Evolutionary conservation across 2,797 vertebrate genomes (phyloP).

Genomic region (Halcyon chelicuti): DNA sequence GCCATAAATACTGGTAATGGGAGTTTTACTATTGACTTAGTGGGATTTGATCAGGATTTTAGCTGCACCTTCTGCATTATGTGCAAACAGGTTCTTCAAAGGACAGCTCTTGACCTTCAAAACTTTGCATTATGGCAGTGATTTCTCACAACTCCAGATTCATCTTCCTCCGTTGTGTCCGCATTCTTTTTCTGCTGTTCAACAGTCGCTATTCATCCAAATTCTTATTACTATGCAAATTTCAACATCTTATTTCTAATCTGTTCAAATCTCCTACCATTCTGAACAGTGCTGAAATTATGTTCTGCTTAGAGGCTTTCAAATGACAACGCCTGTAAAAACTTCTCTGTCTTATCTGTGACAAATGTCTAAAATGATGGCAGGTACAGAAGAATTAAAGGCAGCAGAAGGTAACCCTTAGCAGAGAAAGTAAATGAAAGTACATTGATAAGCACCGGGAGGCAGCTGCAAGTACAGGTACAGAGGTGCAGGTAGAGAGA

Average conservation of each 20-base stretch:
- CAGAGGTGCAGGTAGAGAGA: not conserved
- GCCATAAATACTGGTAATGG: not conserved
- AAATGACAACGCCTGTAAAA: constrained; percentile 21
- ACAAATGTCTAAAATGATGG: constrained; percentile 16
- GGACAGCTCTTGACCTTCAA: constrained; percentile 18
- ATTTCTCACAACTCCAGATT: constrained; percentile 22
- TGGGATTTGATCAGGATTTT: not conserved
- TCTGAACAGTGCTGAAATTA: constrained; percentile 39
- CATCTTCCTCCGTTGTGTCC: not conserved
- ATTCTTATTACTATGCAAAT: constrained; percentile 73
- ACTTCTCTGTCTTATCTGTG: constrained; percentile 10
- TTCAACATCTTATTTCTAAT: constrained; percentile 63
- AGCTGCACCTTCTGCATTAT: not conserved
- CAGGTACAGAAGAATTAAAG: not conserved
- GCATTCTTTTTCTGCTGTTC: not conserved
- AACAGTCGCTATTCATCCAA: constrained; percentile 10
- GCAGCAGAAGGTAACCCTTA: not conserved
- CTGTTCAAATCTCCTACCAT: constrained; percentile 51
- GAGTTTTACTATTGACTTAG: not conserved
- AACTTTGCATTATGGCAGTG: not conserved
- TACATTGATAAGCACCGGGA: not conserved
- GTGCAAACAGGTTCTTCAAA: not conserved
- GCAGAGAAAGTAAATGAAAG: not conserved
- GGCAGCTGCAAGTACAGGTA: not conserved
- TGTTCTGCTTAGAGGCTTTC: constrained; percentile 30